A percentile compares a stretch with the other conserved stretches of the same genome.
These are phyloP conservation scores for Cryptus armator DNA, from an alignment of 2,888 invertebrate species.

Conservation along the genomic window DNA sequence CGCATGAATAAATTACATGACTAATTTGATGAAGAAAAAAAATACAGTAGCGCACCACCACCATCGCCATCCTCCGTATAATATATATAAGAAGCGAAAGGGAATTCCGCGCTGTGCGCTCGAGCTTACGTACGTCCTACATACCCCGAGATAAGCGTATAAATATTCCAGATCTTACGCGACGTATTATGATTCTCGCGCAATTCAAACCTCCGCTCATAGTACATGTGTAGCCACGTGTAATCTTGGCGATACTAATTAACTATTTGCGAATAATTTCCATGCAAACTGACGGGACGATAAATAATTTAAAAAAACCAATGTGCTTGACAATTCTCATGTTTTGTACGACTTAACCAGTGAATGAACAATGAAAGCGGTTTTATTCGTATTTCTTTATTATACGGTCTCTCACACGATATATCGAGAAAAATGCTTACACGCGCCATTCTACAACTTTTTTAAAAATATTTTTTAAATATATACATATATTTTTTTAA, in stretches of 20 bases:
- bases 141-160: conserved; percentile 63
- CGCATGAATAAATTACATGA: conserved; percentile 82
- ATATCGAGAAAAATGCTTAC: no score
- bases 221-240: conserved; percentile 38
- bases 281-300: conserved; percentile 43
- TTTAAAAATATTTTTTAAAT: no score
- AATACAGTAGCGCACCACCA: conserved; percentile 60
- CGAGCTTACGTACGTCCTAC: conserved; percentile 51
- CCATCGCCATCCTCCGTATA: conserved; percentile 42
- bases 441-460: no score
- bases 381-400: not conserved
- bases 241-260: conserved; percentile 41
- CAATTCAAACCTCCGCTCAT: conserved; percentile 49
- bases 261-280: conserved; percentile 48
- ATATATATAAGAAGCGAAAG: conserved; percentile 51
- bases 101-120: conserved; percentile 49
- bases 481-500: not conserved
- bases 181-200: conserved; percentile 63
- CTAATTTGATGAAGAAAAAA: conserved; percentile 80
- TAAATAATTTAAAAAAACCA: conserved; percentile 35
- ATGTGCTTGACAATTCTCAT: conserved; percentile 39
- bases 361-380: conserved; percentile 15
- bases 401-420: no score
- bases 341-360: conserved; percentile 29
- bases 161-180: conserved; percentile 65